These are phyloP conservation scores for Octonoba sinensis DNA, from an alignment of 2,888 invertebrate species.

Conservation along the genomic window DNA sequence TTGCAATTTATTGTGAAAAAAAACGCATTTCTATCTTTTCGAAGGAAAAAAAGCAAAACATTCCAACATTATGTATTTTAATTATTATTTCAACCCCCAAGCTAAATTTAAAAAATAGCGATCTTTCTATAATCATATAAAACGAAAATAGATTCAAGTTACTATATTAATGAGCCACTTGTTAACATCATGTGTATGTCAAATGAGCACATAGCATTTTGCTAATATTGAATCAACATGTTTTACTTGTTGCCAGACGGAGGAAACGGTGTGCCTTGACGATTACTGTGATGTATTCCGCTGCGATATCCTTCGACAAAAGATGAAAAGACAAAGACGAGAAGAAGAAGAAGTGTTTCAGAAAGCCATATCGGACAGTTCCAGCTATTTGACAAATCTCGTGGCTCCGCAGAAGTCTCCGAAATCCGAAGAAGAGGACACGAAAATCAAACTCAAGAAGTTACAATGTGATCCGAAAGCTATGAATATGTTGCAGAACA, in stretches of 20 bases:
- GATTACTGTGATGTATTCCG: conserved; percentile 97
- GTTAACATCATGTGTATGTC: too few species aligned
- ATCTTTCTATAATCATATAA: too few species aligned
- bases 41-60: neutral
- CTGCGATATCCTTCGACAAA: conserved; percentile 81
- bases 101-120: too few species aligned
- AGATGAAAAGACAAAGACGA: conserved; percentile 16
- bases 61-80: neutral
- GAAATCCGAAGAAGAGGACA: conserved; percentile 24
- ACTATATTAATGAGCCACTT: too few species aligned
- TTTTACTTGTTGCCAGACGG: conserved; percentile 82
- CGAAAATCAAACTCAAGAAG: conserved; percentile 20
- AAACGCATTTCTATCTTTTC: neutral
- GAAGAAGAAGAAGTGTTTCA: conserved; percentile 41
- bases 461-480: conserved; percentile 25
- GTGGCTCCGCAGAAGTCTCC: neutral
- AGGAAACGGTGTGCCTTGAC: conserved; percentile 91
- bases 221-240: too few species aligned
- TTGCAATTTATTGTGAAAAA: neutral
- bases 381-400: neutral
- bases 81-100: neutral
- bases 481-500: conserved; percentile 36
- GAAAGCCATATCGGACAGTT: neutral
- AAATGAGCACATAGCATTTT: too few species aligned
- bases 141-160: too few species aligned